Evolutionary conservation across 2,888 invertebrate genomes (phyloP).

Genomic region (Acronicta leporina): DNA sequence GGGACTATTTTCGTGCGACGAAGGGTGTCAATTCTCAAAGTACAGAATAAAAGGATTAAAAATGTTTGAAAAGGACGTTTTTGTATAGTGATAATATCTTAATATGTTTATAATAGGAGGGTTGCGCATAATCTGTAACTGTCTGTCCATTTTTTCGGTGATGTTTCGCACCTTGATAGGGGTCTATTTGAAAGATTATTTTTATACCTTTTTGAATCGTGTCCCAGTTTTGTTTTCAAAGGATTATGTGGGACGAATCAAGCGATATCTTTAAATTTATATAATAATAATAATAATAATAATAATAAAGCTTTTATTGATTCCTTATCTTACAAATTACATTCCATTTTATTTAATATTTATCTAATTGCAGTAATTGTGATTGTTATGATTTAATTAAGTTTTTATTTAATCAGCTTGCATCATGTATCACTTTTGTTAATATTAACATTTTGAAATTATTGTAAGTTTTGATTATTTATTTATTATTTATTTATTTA

Average conservation of each 20-base stretch:
- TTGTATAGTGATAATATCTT: slow-evolving; percentile 83
- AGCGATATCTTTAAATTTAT: slow-evolving; percentile 9
- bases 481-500: too few species aligned
- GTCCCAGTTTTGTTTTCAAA: slow-evolving; percentile 22
- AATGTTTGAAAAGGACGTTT: slow-evolving; percentile 77
- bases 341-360: too few species aligned
- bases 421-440: too few species aligned
- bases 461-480: too few species aligned
- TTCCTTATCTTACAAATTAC: too few species aligned
- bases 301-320: too few species aligned
- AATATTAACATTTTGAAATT: too few species aligned
- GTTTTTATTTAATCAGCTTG: too few species aligned
- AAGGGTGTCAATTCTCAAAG: slow-evolving; percentile 58
- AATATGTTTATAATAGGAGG: slow-evolving; percentile 83
- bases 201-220: slow-evolving; percentile 17
- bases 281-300: too few species aligned
- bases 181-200: slow-evolving; percentile 64
- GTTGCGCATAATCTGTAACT: slow-evolving; percentile 87
- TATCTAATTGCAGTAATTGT: too few species aligned
- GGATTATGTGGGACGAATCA: slow-evolving; percentile 25
- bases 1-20: slow-evolving; percentile 55
- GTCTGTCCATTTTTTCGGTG: slow-evolving; percentile 76
- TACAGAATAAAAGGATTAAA: slow-evolving; percentile 79
- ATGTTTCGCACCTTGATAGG: slow-evolving; percentile 81
- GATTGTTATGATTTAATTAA: too few species aligned